A percentile compares a stretch with the other conserved stretches of the same genome.
Conservation (phyloP, 2,113 vertebrate genomes). For the Dolichotis patagonum region DNA sequence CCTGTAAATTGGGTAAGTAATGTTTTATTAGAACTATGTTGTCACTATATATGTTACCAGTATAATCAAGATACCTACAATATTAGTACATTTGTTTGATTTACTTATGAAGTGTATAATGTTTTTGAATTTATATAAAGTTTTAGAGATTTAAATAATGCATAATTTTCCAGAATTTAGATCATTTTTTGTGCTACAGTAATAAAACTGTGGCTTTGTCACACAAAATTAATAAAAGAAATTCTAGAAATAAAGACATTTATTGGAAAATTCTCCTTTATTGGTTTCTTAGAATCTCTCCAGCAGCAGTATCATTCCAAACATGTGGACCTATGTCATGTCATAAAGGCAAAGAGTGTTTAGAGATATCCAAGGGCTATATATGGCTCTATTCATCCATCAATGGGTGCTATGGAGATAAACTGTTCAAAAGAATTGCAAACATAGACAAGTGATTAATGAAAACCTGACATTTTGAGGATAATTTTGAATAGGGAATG, state of each 20-base stretch:
- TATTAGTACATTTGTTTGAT: not conserved
- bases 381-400: not conserved
- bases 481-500: not conserved
- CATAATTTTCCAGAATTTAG: not conserved
- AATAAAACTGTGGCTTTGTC: not conserved
- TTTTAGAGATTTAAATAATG: slow-evolving; percentile 36
- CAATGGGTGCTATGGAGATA: not conserved
- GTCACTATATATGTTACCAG: not conserved
- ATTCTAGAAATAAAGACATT: slow-evolving; percentile 18
- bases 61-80: not conserved
- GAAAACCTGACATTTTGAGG: slow-evolving; percentile 14
- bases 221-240: slow-evolving; percentile 17
- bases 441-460: not conserved
- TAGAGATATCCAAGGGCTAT: not conserved
- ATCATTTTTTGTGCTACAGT: not conserved
- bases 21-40: slow-evolving; percentile 20
- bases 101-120: slow-evolving; percentile 20
- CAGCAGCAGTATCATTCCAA: not conserved
- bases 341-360: not conserved
- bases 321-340: not conserved
- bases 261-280: slow-evolving; percentile 1
- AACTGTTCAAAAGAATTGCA: not conserved
- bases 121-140: not conserved
- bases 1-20: not conserved
- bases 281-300: not conserved